Evolutionary conservation across 2,888 invertebrate genomes (phyloP).

Genomic region (Byasa hedistus): DNA sequence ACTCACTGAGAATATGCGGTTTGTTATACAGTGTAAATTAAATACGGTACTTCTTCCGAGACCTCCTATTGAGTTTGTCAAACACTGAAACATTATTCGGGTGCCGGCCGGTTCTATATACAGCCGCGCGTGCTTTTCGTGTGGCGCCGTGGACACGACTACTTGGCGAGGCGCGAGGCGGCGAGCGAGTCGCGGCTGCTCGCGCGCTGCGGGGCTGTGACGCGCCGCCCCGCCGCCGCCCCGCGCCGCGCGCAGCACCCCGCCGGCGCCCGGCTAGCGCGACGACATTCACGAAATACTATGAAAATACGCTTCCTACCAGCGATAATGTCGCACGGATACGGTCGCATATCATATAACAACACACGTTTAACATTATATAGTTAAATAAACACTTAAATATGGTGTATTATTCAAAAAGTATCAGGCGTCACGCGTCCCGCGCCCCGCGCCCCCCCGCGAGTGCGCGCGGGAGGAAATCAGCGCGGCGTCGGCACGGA

Average conservation of each 20-base stretch:
- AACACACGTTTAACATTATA: conserved; percentile 29
- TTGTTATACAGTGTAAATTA: conserved; percentile 77
- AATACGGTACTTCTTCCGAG: conserved; percentile 77
- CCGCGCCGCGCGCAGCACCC: conserved; percentile 5
- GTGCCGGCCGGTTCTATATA: conserved; percentile 74
- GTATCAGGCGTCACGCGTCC: conserved; percentile 51
- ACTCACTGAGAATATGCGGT: conserved; percentile 80
- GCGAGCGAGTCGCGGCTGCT: conserved; percentile 46
- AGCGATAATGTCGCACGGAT: conserved; percentile 36
- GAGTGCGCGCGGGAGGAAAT: conserved; percentile 67
- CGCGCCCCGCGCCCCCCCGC: no score
- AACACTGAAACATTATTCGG: conserved; percentile 80
- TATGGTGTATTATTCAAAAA: conserved; percentile 35
- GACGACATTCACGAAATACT: conserved; percentile 70
- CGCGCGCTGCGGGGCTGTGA: conserved; percentile 47
- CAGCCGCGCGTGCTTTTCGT: conserved; percentile 75
- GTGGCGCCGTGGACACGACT: conserved; percentile 76
- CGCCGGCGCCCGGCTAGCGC: conserved; percentile 50
- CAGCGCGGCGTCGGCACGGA: conserved; percentile 51
- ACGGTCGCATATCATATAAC: conserved; percentile 30
- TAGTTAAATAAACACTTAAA: conserved; percentile 29
- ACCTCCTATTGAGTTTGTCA: conserved; percentile 79
- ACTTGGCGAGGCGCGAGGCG: conserved; percentile 43
- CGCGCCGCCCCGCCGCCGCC: conserved; percentile 44
- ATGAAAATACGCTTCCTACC: conserved; percentile 61